These are phyloP conservation scores for Hydraecia micacea DNA, from an alignment of 2,888 invertebrate species.

Conservation along the genomic window DNA sequence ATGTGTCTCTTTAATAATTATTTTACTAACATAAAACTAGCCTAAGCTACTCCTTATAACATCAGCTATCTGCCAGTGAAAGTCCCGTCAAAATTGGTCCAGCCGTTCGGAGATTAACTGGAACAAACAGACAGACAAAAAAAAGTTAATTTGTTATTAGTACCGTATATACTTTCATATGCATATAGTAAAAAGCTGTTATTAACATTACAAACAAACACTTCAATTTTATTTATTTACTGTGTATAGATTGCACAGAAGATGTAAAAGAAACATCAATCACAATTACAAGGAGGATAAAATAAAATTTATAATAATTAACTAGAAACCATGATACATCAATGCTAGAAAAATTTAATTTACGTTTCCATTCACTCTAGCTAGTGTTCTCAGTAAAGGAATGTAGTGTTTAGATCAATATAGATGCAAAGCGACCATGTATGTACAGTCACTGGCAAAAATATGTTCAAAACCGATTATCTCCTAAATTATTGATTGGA, in stretches of 20 bases:
- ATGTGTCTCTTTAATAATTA: no score
- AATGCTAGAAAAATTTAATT: background rate
- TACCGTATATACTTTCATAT: no score
- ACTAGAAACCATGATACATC: background rate
- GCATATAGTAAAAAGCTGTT: no score
- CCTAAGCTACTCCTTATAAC: no score
- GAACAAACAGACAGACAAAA: no score
- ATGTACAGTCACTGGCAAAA: conserved; percentile 6
- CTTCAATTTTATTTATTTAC: background rate
- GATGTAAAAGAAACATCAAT: conserved; percentile 20
- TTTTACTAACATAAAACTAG: background rate
- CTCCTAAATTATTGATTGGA: no score
- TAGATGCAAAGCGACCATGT: conserved; percentile 10
- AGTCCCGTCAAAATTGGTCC: no score
- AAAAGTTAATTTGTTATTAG: no score
- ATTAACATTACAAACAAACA: no score
- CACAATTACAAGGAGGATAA: background rate
- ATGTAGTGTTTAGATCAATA: conserved; percentile 15
- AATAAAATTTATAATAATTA: conserved; percentile 3
- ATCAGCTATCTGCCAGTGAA: no score
- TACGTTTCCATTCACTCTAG: conserved; percentile 1
- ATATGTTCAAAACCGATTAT: background rate
- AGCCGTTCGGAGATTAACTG: no score
- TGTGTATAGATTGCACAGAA: background rate
- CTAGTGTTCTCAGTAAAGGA: conserved; percentile 27